Base-by-base conservation (phyloP, 2,113 vertebrate species). In the Aix galericulata region DNA sequence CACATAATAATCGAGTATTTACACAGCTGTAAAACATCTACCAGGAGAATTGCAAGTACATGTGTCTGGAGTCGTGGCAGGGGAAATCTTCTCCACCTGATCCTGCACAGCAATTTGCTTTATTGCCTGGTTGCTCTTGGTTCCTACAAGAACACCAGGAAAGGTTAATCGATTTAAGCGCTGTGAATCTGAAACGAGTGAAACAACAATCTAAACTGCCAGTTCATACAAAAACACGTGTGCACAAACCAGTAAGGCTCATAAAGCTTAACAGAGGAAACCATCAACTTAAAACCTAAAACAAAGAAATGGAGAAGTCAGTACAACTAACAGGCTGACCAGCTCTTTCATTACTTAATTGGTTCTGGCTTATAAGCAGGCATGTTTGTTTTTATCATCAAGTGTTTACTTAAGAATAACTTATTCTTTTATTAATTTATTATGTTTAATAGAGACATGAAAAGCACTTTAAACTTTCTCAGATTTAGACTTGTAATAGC, bases 21-120 rank as follows among this genome's bases (percentile, higher is more conserved):
- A 81, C 83, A 91, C 88, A 93, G 88, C 88, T 84, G 82, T 84
- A 84, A 86, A 90, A 88, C 86, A 71, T 72, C 82, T 72, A 88
- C 76, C 88, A 91, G 56, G 89, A 94, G 68, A 90, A 32, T 12
- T 91, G 55, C 2, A 9, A 81, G 38, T 60, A 44, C 9, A 48
- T 9, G 13, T 79, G 55, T 31, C 82, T 26, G 38, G 36, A 89
- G 82, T 12, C 1, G 17, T 29, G 38, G 60, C 38, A 66, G 48
- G 25, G 75, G 56, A 81, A 88, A 66, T 27, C 72, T 32, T 59
- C 92, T 72, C 75, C 48, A 86, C 69, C 80, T 96, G 69, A 81
- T 78, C 8, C 77, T 31, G 34, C n/a, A 31, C 53, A 90, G 80
- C 29, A 78, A 81, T 44, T 52, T 81, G 15, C 73, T 64, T 89